Conservation (phyloP, 2,888 invertebrate species). For the Monochamus alternatus region DNA sequence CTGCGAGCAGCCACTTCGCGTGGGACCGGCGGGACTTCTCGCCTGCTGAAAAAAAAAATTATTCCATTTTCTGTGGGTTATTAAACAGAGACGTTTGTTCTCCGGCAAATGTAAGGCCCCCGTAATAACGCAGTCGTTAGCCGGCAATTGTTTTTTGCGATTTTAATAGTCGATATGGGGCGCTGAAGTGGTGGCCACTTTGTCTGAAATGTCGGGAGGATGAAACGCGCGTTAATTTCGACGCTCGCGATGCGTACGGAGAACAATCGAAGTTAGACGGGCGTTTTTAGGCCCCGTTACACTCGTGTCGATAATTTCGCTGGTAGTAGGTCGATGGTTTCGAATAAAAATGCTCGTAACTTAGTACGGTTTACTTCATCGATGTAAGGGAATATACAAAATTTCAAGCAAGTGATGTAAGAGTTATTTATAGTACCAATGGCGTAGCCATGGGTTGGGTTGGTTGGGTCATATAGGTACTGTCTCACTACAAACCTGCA, state of each 20-base stretch:
- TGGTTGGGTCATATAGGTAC: no score
- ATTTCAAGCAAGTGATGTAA: no score
- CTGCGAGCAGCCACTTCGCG: no score
- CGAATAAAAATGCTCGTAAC: no score
- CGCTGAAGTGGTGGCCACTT: not conserved
- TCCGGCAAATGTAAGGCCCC: not conserved
- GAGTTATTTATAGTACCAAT: no score
- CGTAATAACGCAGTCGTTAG: conserved; percentile 5
- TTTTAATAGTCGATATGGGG: not conserved
- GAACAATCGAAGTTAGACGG: not conserved
- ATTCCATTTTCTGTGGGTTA: conserved; percentile 1
- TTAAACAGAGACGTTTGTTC: not conserved
- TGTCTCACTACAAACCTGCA: no score
- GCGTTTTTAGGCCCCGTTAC: not conserved
- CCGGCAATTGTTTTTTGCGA: not conserved
- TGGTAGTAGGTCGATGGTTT: not conserved
- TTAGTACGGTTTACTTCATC: no score
- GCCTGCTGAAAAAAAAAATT: not conserved
- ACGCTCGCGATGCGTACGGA: not conserved
- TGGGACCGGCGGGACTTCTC: not conserved
- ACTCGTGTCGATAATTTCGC: not conserved
- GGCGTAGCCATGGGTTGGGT: no score
- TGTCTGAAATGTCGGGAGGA: not conserved
- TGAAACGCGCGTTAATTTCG: not conserved
- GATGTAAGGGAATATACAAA: no score